Base-by-base conservation (phyloP, 1,140 invertebrate genomes). In the Chelonus insularis region DNA sequence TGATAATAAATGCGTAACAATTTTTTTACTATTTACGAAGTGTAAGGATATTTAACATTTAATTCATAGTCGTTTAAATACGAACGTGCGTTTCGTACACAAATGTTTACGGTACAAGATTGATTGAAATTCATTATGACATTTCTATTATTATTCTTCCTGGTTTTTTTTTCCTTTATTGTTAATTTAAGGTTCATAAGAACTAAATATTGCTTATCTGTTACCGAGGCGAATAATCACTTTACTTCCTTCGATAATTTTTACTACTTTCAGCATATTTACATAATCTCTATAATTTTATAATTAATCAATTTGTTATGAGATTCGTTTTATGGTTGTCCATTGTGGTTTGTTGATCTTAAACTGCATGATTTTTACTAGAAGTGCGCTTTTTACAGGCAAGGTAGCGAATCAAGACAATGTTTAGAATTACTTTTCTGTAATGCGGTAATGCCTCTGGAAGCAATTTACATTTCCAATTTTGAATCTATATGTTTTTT, bases 1-100 rank as follows among this genome's bases (percentile, higher is more conserved):
- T 80, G 69, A 78, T 80, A 80, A 80, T 80, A 79, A 81, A 81
- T 80, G 78, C 77, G 74, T 80, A 80, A 80, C 78, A 80, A 79
- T 81, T 77, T 78, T 58, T 29, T 51, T 18, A 36, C 54, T 75
- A 78, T 75, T 71, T 75, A 78, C 75, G 72, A 78, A 78, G 72
- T 79, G 71, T 80, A 78, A 80, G 73, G 76, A 79, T 81, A 80
- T 79, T 80, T 80, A 79, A 81, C 74, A 76, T 79, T 76, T 78
- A 79, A 80, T 79, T 54, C 9, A 36, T 39, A 41, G 78, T 79
- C 72, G 70, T 79, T 78, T 79, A 78, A 75, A 79, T 80, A 79
- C 71, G 74, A 77, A 72, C 73, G 74, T 77, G 63, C 60, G 68
- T 64, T 69, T 73, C 25, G 67, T 75, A 73, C 73, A 74, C 71